A percentile compares a stretch with the other conserved stretches of the same genome.
These are phyloP conservation scores for Chionoecetes opilio DNA, from an alignment of 1,140 invertebrate genomes.

Conservation along the genomic window DNA sequence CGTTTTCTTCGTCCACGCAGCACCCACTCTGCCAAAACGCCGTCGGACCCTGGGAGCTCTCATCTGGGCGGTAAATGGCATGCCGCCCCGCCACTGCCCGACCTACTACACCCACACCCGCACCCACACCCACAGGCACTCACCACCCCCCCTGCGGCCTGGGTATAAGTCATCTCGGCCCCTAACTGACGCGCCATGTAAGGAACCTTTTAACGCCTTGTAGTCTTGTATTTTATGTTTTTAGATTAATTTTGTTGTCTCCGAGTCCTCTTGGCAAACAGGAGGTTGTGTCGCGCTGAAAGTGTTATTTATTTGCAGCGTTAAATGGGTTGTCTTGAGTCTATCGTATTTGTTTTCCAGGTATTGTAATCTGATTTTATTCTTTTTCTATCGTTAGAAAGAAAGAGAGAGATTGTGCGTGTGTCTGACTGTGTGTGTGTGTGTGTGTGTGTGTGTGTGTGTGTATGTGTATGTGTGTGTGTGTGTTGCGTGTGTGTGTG, in stretches of 20 bases:
- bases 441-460: conserved; percentile 1
- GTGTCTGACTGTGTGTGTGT: not conserved
- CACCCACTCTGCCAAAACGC: no score
- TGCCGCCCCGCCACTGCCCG: no score
- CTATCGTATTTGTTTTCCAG: no score
- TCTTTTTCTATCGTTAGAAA: no score
- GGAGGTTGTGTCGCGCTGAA: not conserved
- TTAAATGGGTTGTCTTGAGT: not conserved
- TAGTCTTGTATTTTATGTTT: not conserved
- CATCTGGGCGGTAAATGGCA: no score
- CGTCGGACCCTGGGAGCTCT: no score
- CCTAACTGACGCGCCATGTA: not conserved
- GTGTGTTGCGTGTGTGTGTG: conserved; percentile 27
- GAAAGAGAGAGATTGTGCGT: not conserved
- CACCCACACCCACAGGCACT: no score
- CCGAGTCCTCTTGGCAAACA: not conserved
- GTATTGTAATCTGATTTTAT: no score
- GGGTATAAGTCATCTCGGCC: not conserved
- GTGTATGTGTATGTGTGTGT: conserved; percentile 7
- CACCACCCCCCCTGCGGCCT: not conserved
- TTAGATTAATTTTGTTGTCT: conserved; percentile 1
- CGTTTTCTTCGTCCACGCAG: not conserved
- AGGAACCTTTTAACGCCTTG: conserved; percentile 15
- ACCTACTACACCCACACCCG: no score
- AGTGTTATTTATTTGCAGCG: not conserved